Percentiles rank a stretch among this genome's conserved stretches.
These are phyloP conservation scores for Lepidurus arcticus DNA, from an alignment of 1,140 invertebrate species.

Conservation along the genomic window DNA sequence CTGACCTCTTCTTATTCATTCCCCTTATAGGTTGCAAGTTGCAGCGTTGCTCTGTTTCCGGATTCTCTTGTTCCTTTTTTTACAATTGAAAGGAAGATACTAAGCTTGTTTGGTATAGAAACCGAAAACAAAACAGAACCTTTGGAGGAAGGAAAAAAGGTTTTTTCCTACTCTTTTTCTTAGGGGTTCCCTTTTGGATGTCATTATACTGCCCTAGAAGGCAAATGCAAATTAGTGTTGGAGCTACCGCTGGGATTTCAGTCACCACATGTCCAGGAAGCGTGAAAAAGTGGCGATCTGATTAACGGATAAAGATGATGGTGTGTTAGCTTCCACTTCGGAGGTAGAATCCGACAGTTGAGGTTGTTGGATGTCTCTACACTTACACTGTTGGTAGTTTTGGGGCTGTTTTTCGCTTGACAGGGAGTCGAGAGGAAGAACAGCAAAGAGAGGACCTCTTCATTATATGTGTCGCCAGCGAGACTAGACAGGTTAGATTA, in stretches of 20 bases:
- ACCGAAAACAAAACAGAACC: neutral
- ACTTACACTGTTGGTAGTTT: neutral
- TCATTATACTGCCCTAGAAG: conserved; percentile 21
- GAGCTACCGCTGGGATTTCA: conserved; percentile 14
- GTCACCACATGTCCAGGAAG: conserved; percentile 13
- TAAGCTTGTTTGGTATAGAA: too few species aligned
- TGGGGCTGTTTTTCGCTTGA: neutral
- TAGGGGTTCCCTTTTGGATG: neutral
- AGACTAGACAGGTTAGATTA: conserved; percentile 19
- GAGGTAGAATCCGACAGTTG: conserved; percentile 9
- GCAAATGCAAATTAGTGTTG: conserved; percentile 22
- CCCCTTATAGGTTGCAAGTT: neutral
- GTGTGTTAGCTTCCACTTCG: conserved; percentile 17
- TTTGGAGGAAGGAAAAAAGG: neutral
- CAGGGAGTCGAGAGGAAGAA: neutral
- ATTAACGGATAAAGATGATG: conserved; percentile 22
- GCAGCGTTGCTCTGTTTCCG: neutral
- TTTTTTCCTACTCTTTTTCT: neutral
- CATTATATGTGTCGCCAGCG: conserved; percentile 18
- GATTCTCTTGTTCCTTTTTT: neutral
- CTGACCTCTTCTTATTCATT: neutral
- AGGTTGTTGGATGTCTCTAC: neutral
- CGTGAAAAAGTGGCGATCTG: conserved; percentile 17
- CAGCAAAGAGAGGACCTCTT: conserved; percentile 8
- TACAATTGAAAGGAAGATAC: too few species aligned